These are phyloP conservation scores for Megaceryle torquata DNA, from an alignment of 2,113 vertebrate genomes.

Conservation along the genomic window DNA sequence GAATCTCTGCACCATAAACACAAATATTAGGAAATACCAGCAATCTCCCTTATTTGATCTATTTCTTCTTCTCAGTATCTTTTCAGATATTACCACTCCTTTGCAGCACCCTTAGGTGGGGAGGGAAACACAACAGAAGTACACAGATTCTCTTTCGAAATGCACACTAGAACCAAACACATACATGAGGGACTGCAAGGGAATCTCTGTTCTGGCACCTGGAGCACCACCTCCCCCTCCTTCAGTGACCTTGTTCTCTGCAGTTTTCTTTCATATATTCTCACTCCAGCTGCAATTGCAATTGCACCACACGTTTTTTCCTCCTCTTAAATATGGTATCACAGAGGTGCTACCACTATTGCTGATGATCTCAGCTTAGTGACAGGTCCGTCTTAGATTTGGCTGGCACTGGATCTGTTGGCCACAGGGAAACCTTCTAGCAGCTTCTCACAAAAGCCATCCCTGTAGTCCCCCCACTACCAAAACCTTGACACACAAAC, in stretches of 20 bases:
- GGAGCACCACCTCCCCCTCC: not conserved
- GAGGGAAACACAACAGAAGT: not conserved
- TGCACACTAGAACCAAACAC: not conserved
- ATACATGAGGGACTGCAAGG: not conserved
- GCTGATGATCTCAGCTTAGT: too few species aligned
- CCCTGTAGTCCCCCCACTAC: not conserved
- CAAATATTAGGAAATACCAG: not conserved
- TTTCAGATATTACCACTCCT: not conserved
- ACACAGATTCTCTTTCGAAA: not conserved
- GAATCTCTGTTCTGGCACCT: not conserved
- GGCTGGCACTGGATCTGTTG: not conserved
- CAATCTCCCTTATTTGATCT: not conserved
- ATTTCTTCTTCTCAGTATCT: not conserved
- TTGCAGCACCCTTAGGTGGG: not conserved
- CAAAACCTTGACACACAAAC: not conserved
- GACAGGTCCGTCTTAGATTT: not conserved
- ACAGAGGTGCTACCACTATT: rapidly evolving
- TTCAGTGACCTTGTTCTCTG: not conserved
- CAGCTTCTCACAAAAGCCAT: not conserved
- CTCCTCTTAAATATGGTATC: not conserved
- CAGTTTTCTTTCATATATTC: not conserved
- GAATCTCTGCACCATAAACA: not conserved
- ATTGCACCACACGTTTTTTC: not conserved
- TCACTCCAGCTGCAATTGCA: not conserved
- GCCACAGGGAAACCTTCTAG: not conserved